Conservation (phyloP, 2,888 invertebrate species). For the Hypomecis atomaria region DNA sequence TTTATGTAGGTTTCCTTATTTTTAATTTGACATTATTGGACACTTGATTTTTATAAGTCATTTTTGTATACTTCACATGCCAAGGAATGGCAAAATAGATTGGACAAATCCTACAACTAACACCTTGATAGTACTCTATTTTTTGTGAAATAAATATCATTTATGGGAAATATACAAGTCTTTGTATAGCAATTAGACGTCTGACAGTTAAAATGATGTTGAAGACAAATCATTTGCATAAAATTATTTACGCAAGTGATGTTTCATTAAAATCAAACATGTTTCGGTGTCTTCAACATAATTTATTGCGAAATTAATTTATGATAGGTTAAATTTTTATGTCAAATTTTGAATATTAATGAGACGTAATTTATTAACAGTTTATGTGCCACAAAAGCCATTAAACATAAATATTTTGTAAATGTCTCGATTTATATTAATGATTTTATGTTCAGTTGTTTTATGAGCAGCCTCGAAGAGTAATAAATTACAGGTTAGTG, state of each 20-base stretch:
- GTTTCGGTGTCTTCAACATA: constrained; percentile 53
- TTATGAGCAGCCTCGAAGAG: constrained; percentile 21
- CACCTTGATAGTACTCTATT: too few relatives aligned
- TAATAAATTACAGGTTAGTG: constrained; percentile 29
- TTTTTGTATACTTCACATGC: too few relatives aligned
- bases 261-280: constrained; percentile 48
- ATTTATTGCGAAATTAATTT: constrained; percentile 65
- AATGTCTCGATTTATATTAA: constrained; percentile 31
- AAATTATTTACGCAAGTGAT: constrained; percentile 43
- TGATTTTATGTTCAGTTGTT: constrained; percentile 29
- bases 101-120: too few relatives aligned
- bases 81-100: too few relatives aligned
- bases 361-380: constrained; percentile 33
- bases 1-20: too few relatives aligned
- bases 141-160: too few relatives aligned
- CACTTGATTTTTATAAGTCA: too few relatives aligned
- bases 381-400: constrained; percentile 28
- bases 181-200: too few relatives aligned
- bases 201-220: too few relatives aligned
- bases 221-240: constrained; percentile 35
- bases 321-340: constrained; percentile 59
- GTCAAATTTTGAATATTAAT: constrained; percentile 62
- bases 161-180: too few relatives aligned
- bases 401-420: constrained; percentile 35
- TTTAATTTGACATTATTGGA: too few relatives aligned